Percentiles rank a stretch among this genome's conserved stretches.
Evolutionary conservation across 2,797 vertebrate genomes (phyloP).

Genomic region (Melanotaenia maccullochi): DNA sequence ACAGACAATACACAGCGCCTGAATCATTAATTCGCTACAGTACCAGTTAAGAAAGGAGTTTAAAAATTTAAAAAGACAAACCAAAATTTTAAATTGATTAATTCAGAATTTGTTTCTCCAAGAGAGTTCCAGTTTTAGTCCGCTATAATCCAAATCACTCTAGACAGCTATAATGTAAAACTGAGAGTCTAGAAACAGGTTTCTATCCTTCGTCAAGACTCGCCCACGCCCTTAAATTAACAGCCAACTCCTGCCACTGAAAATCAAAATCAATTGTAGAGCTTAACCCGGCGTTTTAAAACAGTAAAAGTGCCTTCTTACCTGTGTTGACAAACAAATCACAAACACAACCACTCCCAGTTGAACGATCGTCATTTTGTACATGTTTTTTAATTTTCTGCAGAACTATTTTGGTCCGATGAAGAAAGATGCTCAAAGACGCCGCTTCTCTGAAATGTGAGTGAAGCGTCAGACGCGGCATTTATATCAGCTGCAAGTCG

Average conservation of each 20-base stretch:
- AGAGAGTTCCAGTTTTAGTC: slow-evolving; percentile 1
- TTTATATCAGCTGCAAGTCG: slow-evolving; percentile 73
- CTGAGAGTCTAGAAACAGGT: no score
- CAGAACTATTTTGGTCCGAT: slow-evolving; percentile 44
- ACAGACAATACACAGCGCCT: slow-evolving; percentile 65
- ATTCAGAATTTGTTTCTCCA: neutral
- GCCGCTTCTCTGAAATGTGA: slow-evolving; percentile 59
- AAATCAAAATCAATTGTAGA: neutral
- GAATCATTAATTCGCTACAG: slow-evolving; percentile 70
- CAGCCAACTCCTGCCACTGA: neutral
- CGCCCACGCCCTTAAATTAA: neutral
- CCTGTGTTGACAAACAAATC: slow-evolving; percentile 81
- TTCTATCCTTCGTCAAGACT: neutral
- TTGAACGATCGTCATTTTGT: slow-evolving; percentile 73
- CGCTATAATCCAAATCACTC: slow-evolving; percentile 10
- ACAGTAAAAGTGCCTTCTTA: slow-evolving; percentile 49
- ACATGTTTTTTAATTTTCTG: slow-evolving; percentile 60
- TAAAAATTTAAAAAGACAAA: no score
- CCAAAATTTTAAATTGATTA: neutral
- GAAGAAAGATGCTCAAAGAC: slow-evolving; percentile 40
- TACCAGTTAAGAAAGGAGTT: neutral
- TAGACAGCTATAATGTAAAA: neutral
- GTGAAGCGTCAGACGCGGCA: slow-evolving; percentile 45
- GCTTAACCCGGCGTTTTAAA: neutral
- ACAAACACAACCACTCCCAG: slow-evolving; percentile 78